Base-by-base conservation (phyloP, 2,113 vertebrate species). In the Ciconia maguari region DNA sequence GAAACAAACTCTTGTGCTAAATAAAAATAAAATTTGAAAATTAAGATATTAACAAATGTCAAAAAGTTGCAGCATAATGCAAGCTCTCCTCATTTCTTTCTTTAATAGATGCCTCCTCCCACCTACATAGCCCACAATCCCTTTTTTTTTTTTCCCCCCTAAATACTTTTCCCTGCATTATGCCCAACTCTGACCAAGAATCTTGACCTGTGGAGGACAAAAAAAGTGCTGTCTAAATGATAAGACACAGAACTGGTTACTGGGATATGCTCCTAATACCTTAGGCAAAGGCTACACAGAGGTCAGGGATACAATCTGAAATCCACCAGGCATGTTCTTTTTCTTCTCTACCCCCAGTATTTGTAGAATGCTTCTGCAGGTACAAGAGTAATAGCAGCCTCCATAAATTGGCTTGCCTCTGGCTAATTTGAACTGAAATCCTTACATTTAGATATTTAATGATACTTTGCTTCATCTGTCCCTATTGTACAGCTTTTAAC, bases 1-100 rank as follows among this genome's bases (percentile, higher is more conserved):
- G 62, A 83, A 92, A 93, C 30, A 91, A 74, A 41, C 36, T 82
- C 41, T 41, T 76, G n/a, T 82, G 83, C 71, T 84, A 95, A 91
- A 88, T n/a, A 93, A 87, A 90, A 78, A 74, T 66, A 41, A 80
- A 72, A 70, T 62, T 30, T 58, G 27, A 82, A 93, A 82, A 85
- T 80, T n/a, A 65, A 58, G 46, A 44, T 16, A 89, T 71, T 34
- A 48, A 46, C 77, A 64, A 55, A 51, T 13, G 32, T 36, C 34
- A 48, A 54, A 9, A 66, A 62, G 32, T 21, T 61, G 71, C 76
- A 87, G 76, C 44, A 55, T 22, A 79, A 64, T 11, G 22, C 21
- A 91, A 80, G 16, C n/a, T 55, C 64, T 83, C 16, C 34, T 83
- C 44, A 52, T 41, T 54, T 60, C 18, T 51, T 66, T 36, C 36